phyloP scores from a whole-genome alignment of 1,140 invertebrate genomes.

The Phymorhynchus buccinoides region DNA sequence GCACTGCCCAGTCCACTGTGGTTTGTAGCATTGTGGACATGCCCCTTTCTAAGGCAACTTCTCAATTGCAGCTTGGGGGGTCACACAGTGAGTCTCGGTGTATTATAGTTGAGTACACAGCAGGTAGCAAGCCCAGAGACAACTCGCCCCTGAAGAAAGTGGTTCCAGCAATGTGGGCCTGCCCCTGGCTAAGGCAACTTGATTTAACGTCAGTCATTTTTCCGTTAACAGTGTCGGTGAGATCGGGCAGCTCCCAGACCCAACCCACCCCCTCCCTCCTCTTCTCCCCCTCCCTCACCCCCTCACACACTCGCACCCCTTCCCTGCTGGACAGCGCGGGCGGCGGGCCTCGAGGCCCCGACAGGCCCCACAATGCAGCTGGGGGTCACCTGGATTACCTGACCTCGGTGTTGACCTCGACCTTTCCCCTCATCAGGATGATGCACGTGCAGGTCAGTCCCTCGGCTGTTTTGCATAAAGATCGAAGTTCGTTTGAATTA shows the following conservation, averaged over 20 bases:
- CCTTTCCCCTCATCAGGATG: constrained; percentile 64
- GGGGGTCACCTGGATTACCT: constrained; percentile 33
- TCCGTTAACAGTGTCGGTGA: constrained; percentile 54
- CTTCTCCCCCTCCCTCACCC: constrained; percentile 48
- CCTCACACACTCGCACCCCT: constrained; percentile 30
- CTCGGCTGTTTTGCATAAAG: neutral
- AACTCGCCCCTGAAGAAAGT: too few relatives aligned
- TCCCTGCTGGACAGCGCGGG: neutral
- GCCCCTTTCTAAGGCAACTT: too few relatives aligned
- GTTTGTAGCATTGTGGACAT: too few relatives aligned
- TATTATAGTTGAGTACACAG: too few relatives aligned
- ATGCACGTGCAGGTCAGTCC: constrained; percentile 65
- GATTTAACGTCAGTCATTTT: neutral
- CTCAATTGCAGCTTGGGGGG: too few relatives aligned
- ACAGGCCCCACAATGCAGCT: neutral
- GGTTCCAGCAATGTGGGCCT: too few relatives aligned
- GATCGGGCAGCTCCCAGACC: constrained; percentile 60
- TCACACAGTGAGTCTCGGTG: too few relatives aligned
- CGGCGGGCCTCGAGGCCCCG: neutral
- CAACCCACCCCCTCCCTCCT: constrained; percentile 47
- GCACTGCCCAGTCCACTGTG: too few relatives aligned
- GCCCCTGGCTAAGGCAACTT: too few relatives aligned
- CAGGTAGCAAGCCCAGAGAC: too few relatives aligned
- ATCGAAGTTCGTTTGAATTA: too few relatives aligned
- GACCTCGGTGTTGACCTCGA: constrained; percentile 53